These are phyloP conservation scores for Silurus lanzhouensis DNA, from an alignment of 2,797 vertebrate species.

Conservation along the genomic window DNA sequence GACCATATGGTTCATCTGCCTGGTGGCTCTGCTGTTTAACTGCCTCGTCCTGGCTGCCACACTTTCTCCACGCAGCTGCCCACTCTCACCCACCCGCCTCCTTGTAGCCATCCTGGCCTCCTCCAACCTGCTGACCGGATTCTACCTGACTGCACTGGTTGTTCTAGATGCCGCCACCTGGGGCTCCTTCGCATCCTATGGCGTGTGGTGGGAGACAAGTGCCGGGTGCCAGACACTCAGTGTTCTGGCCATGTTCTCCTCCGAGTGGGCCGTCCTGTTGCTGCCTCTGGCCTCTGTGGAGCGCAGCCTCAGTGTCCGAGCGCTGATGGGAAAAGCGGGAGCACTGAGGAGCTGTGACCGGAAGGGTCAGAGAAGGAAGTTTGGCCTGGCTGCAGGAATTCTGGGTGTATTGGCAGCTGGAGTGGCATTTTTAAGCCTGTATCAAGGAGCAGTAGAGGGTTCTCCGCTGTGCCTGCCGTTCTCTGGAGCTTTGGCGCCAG, in stretches of 20 bases:
- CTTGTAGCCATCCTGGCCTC: slow-evolving; percentile 89
- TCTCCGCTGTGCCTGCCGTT: slow-evolving; percentile 96
- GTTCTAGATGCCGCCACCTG: slow-evolving; percentile 89
- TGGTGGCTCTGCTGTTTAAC: slow-evolving; percentile 92
- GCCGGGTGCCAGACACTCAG: slow-evolving; percentile 86
- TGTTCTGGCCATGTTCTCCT: slow-evolving; percentile 90
- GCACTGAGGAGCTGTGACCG: slow-evolving; percentile 67
- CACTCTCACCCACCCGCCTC: slow-evolving; percentile 80
- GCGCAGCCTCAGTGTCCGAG: slow-evolving; percentile 84
- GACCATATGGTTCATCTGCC: slow-evolving; percentile 98
- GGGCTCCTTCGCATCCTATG: slow-evolving; percentile 92
- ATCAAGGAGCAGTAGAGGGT: slow-evolving; percentile 73
- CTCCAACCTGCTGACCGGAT: slow-evolving; percentile 90
- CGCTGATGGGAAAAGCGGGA: slow-evolving; percentile 81
- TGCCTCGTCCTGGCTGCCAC: slow-evolving; percentile 86
- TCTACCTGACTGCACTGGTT: slow-evolving; percentile 88
- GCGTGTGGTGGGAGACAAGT: slow-evolving; percentile 96
- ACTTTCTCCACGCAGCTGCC: slow-evolving; percentile 74
- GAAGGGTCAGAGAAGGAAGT: slow-evolving; percentile 71
- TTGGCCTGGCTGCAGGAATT: slow-evolving; percentile 76
- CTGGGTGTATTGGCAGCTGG: slow-evolving; percentile 79
- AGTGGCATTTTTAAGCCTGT: slow-evolving; percentile 77
- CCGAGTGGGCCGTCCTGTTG: slow-evolving; percentile 89
- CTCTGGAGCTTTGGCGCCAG: slow-evolving; percentile 84
- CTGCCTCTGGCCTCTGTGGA: slow-evolving; percentile 88